phyloP scores from a whole-genome alignment of 2,113 vertebrate genomes.

The Nibea albiflora region DNA sequence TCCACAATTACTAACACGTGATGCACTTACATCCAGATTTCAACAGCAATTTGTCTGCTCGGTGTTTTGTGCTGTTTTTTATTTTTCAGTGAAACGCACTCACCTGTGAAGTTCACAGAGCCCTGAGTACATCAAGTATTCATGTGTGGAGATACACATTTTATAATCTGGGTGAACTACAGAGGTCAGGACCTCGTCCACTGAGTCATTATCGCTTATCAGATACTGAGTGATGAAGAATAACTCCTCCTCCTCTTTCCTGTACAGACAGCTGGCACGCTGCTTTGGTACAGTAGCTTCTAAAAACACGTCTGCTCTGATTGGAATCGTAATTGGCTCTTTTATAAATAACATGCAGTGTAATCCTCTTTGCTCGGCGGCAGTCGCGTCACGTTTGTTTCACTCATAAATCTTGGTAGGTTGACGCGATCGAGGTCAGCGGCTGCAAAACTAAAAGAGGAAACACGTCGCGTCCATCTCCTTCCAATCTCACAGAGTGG shows the following conservation, averaged over 20 bases:
- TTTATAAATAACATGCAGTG: constrained; percentile 7
- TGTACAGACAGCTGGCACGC: neutral
- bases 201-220: no score
- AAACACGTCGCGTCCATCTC: constrained; percentile 35
- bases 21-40: neutral
- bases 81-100: neutral
- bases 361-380: constrained; percentile 7
- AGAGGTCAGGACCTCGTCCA: neutral
- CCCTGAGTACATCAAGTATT: neutral
- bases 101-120: neutral
- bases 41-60: neutral
- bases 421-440: constrained; percentile 22
- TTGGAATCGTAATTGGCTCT: constrained; percentile 6
- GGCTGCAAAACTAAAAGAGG: constrained; percentile 11
- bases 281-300: neutral
- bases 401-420: constrained; percentile 21
- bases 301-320: constrained; percentile 1
- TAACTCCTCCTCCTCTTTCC: neutral
- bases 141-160: neutral
- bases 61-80: neutral
- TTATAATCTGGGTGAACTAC: neutral
- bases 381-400: constrained; percentile 9
- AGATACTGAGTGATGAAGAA: neutral
- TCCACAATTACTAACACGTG: constrained; percentile 54
- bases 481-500: constrained; percentile 64